Conservation (phyloP, 1,140 invertebrate genomes). For the Pseudomyrmex cubaensis region DNA sequence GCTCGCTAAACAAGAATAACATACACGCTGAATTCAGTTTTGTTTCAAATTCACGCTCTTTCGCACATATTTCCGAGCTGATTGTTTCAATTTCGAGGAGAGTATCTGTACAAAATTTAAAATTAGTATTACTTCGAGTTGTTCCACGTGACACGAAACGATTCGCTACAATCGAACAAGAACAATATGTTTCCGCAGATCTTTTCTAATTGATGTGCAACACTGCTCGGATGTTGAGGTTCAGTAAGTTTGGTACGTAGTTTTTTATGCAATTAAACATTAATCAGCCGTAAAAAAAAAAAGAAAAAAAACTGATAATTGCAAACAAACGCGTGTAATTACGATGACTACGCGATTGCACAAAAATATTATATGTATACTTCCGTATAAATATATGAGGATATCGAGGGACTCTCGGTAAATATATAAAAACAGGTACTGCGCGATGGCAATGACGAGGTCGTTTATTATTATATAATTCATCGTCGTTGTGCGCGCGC, state of each 20-base stretch:
- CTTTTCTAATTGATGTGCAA: background rate
- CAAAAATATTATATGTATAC: constrained; percentile 1
- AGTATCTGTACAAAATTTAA: background rate
- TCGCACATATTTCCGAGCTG: background rate
- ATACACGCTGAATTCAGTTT: background rate
- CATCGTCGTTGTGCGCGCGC: constrained; percentile 53
- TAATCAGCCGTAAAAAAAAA: background rate
- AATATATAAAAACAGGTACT: constrained; percentile 28
- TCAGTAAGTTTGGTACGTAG: background rate
- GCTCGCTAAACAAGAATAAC: background rate
- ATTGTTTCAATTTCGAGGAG: background rate
- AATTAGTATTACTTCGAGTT: background rate
- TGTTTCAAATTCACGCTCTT: background rate
- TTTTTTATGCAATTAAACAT: no score
- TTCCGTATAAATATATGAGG: constrained; percentile 17
- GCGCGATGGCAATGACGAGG: constrained; percentile 31
- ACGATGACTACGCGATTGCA: background rate
- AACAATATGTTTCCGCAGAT: background rate
- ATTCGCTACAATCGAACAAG: constrained; percentile 3
- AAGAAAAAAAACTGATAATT: no score
- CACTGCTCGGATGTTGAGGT: background rate
- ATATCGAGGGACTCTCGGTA: constrained; percentile 16
- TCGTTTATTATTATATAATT: constrained; percentile 72
- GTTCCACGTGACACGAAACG: background rate
- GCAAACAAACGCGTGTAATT: background rate